Percentiles rank a stretch among this genome's conserved stretches.
Conservation (phyloP, 2,888 invertebrate genomes). For the Phalera bucephala region DNA sequence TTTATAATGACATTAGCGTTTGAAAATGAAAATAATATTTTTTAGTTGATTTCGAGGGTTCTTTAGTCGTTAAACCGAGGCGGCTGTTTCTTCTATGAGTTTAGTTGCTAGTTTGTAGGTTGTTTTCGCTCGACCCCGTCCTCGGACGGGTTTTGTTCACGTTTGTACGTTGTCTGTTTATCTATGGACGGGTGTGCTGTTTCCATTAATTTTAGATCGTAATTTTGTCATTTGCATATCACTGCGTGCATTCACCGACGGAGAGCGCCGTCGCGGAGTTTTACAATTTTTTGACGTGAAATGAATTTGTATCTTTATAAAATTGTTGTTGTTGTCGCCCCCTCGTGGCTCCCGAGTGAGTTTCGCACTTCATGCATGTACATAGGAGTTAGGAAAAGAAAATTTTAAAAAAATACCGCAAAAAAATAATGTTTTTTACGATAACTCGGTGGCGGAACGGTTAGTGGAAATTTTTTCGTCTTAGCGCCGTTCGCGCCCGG, state of each 20-base stretch:
- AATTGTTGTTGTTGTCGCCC: constrained; percentile 63
- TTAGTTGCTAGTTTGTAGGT: constrained; percentile 65
- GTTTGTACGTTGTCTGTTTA: constrained; percentile 43
- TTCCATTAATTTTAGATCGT: constrained; percentile 55
- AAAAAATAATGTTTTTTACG: constrained; percentile 61
- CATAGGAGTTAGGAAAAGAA: constrained; percentile 63
- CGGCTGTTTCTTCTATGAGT: constrained; percentile 43
- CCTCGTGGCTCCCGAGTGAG: constrained; percentile 65
- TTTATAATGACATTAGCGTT: constrained; percentile 35
- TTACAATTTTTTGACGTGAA: constrained; percentile 54
- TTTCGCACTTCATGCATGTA: constrained; percentile 72
- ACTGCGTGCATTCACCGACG: constrained; percentile 57
- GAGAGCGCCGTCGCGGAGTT: constrained; percentile 51
- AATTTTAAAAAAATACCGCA: constrained; percentile 58
- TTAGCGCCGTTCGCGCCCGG: constrained; percentile 40
- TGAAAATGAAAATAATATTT: constrained; percentile 47
- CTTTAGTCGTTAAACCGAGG: constrained; percentile 57
- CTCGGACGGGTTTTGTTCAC: constrained; percentile 50
- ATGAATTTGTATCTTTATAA: constrained; percentile 64
- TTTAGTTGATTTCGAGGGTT: constrained; percentile 59
- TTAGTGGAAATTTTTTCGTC: constrained; percentile 56
- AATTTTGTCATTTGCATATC: constrained; percentile 71
- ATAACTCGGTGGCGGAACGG: constrained; percentile 63
- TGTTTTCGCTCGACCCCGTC: constrained; percentile 43
- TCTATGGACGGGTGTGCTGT: constrained; percentile 41